Conservation (phyloP, 2,797 vertebrate species). For the Eospalax fontanierii region DNA sequence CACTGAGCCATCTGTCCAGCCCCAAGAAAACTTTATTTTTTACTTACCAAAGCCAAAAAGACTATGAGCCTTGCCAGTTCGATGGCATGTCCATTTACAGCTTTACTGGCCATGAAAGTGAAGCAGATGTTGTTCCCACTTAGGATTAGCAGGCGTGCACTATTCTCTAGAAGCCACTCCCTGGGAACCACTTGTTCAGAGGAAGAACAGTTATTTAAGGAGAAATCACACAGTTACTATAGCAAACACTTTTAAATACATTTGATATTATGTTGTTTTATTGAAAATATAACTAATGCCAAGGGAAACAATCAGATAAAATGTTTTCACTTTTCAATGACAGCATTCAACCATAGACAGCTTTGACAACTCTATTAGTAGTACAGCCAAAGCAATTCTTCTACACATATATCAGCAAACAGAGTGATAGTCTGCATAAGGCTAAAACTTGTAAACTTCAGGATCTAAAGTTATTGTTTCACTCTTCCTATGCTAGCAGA, state of each 20-base stretch:
- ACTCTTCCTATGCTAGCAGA: neutral
- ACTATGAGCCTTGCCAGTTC: conserved; percentile 93
- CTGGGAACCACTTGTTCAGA: conserved; percentile 91
- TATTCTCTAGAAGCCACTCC: conserved; percentile 95
- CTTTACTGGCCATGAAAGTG: conserved; percentile 94
- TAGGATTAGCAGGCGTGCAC: conserved; percentile 94
- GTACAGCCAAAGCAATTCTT: conserved; percentile 40
- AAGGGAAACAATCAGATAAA: conserved; percentile 52
- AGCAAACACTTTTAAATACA: conserved; percentile 65
- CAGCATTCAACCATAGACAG: neutral
- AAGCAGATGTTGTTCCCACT: conserved; percentile 94
- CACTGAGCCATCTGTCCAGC: too few species aligned
- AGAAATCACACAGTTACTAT: conserved; percentile 55
- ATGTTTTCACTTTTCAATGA: conserved; percentile 53
- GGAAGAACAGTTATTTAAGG: conserved; percentile 70
- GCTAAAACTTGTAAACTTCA: conserved; percentile 48
- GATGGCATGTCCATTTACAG: conserved; percentile 90
- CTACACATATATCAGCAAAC: neutral
- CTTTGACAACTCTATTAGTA: neutral
- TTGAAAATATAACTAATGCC: conserved; percentile 63
- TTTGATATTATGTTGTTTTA: conserved; percentile 36
- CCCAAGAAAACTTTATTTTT: neutral
- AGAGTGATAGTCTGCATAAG: neutral
- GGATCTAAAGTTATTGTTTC: conserved; percentile 27
- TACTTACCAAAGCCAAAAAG: conserved; percentile 94